A percentile compares a stretch with the other conserved stretches of the same genome.
Conservation (phyloP, 2,888 invertebrate genomes). For the Stegophylla sp. region DNA sequence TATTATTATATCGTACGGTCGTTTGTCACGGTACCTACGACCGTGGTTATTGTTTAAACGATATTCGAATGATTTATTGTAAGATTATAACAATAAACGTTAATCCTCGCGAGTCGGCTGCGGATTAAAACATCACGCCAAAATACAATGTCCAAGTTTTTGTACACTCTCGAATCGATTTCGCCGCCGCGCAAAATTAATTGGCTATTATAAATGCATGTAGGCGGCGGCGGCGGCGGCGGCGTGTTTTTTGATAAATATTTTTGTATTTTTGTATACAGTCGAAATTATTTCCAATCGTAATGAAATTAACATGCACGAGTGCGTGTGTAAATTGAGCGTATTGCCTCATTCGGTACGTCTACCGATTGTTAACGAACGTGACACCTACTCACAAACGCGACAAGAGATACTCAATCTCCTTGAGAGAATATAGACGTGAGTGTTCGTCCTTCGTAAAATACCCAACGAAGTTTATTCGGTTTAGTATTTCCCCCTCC, state of each 20-base stretch:
- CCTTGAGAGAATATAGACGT: slow-evolving; percentile 18
- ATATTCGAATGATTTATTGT: no score
- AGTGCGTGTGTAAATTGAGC: not conserved
- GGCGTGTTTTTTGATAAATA: no score
- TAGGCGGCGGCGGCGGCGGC: no score
- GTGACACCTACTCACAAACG: not conserved
- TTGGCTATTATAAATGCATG: not conserved
- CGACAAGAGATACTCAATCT: not conserved
- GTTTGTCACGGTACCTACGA: no score
- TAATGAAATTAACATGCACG: not conserved
- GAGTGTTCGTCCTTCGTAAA: not conserved
- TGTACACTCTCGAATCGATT: not conserved
- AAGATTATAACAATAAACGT: no score
- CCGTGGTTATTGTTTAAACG: no score
- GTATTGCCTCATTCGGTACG: no score
- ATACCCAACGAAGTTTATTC: slow-evolving; percentile 8
- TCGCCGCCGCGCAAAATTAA: not conserved
- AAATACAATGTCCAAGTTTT: no score
- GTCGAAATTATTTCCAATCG: not conserved
- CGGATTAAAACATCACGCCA: no score
- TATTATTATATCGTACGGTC: no score
- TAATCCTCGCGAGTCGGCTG: no score
- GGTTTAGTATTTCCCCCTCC: not conserved
- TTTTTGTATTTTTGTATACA: not conserved
- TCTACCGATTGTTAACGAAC: not conserved